Evolutionary conservation across 2,113 vertebrate genomes (phyloP), one percentile per base, ranked within the genome.

Genomic region (Dicaeum eximium): DNA sequence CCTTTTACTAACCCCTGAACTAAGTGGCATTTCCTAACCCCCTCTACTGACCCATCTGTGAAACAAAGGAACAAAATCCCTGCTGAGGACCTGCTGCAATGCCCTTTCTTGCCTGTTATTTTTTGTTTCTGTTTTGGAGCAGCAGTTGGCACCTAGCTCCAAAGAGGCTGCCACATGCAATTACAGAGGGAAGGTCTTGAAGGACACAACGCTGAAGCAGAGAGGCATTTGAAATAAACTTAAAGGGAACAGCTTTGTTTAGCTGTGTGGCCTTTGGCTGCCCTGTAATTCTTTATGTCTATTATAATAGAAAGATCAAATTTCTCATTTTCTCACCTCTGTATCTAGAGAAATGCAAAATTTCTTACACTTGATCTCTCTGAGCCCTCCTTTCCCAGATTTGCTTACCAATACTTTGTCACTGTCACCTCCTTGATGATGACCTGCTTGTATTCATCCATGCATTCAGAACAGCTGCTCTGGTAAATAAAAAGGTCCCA

Each of bases 331-430:
- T 79, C 93, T 77, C 77, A 69, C 94, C 92, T 88, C 73, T 86
- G 83, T 78, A 85, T 58, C 74, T 69, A 54, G 70, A 92, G 80
- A 80, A 86, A 96, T 86, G 88, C 86, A 96, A 93, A 95, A 86
- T 19, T 84, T 88, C 86, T 57, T 85, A 95, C 75, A 97, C 93
- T 97, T 97, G 95, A 98, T 98, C 96, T 96, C 92, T 90, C 82
- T 15, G 75, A 96, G 97, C 94, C 84, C 90, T 97, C 88, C 95
- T 98, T 83, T 95, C 95, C 96, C 95, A 96, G 96, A 96, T 97
- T 97, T 81, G 50, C 96, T 97, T 98, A 98, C 98, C 97, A 81
- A 96, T 97, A 98, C 98, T 98, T 97, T 97, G 98, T 98, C 98
- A 98, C 95, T 98, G 98, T 98, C 96, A 98, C 92, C 95, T 95